Conservation (phyloP, 1,140 invertebrate genomes). For the Dinoponera quadriceps region DNA sequence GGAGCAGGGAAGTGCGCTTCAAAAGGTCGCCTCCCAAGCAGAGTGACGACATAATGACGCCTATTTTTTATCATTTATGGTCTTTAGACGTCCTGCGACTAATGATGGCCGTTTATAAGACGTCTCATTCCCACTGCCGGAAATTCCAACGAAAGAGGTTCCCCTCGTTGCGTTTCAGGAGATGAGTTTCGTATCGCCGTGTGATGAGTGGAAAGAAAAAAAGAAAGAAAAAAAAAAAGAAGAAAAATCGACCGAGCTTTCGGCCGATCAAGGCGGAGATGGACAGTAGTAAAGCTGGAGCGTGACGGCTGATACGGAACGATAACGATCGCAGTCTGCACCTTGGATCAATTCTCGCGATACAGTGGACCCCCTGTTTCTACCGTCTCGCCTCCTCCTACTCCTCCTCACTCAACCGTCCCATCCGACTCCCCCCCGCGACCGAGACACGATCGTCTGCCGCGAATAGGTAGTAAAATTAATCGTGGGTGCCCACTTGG, state of each 20-base stretch:
- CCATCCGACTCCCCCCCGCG: background rate
- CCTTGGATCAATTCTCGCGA: constrained; percentile 70
- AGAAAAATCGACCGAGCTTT: background rate
- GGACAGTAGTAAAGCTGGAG: background rate
- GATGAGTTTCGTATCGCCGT: too few species aligned
- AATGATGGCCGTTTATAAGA: too few species aligned
- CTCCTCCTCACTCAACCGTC: background rate
- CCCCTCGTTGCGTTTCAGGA: too few species aligned
- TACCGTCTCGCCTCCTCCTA: background rate
- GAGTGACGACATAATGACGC: too few species aligned
- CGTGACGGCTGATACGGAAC: constrained; percentile 36
- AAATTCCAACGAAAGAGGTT: too few species aligned
- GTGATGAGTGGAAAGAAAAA: background rate
- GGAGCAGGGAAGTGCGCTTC: background rate
- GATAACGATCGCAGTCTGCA: constrained; percentile 38
- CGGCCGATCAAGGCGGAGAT: constrained; percentile 19
- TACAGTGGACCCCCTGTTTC: background rate
- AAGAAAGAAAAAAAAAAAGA: background rate
- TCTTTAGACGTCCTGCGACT: too few species aligned
- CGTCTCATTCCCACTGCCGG: too few species aligned
- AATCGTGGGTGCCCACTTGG: constrained; percentile 78
- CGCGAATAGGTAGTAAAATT: constrained; percentile 67
- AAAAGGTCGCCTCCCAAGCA: background rate
- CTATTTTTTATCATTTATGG: too few species aligned
- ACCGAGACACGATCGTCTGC: background rate